Conservation (phyloP, 2,797 vertebrate species). For the Syndactyla subalaris region DNA sequence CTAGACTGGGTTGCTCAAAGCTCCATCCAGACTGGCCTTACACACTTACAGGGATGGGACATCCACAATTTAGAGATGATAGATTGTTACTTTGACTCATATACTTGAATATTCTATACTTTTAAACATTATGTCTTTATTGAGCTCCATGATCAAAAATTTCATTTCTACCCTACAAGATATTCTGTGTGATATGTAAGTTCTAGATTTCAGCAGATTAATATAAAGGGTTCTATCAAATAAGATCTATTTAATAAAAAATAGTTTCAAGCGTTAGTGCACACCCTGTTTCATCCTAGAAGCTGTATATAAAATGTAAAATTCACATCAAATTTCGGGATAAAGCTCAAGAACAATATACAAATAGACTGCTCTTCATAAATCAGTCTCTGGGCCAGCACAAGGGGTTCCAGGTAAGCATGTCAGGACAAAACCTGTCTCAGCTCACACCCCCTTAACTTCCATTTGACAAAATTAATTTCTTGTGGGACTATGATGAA, state of each 20-base stretch:
- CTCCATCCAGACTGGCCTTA: background rate
- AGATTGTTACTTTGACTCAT: background rate
- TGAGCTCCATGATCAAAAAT: background rate
- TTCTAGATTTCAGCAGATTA: background rate
- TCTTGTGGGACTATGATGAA: background rate
- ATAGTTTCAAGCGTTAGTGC: background rate
- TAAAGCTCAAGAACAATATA: background rate
- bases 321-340: background rate
- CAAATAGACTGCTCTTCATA: background rate
- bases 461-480: background rate
- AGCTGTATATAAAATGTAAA: background rate
- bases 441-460: background rate
- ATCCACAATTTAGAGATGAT: rapidly evolving
- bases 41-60: background rate
- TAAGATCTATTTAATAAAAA: background rate
- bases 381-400: background rate
- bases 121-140: background rate
- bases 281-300: background rate
- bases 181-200: background rate
- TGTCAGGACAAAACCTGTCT: background rate
- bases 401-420: background rate
- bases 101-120: background rate
- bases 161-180: background rate
- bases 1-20: background rate
- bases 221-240: background rate